These are phyloP conservation scores for Eubasilissa regina DNA, from an alignment of 1,140 invertebrate genomes.

Conservation along the genomic window DNA sequence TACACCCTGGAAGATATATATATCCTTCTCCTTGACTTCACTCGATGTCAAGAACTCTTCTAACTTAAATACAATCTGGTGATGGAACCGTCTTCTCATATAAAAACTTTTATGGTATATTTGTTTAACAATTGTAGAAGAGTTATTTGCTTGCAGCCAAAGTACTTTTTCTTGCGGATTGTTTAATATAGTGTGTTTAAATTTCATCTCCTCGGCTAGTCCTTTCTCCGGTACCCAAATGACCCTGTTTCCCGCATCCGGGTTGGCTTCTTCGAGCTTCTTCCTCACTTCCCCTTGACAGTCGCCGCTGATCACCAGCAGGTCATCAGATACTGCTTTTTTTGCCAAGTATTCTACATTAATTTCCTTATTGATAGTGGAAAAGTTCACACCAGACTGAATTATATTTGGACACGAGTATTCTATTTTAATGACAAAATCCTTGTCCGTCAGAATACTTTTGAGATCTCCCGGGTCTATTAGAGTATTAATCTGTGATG, in stretches of 20 bases:
- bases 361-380: not conserved
- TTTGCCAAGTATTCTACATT: not conserved
- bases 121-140: not conserved
- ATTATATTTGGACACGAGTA: not conserved
- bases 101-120: conserved; percentile 14
- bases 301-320: not conserved
- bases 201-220: not conserved
- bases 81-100: not conserved
- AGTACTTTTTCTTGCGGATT: not conserved
- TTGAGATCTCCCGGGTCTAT: not conserved
- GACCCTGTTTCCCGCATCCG: not conserved
- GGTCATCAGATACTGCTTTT: not conserved
- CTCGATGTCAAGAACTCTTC: too few species aligned
- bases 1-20: not conserved
- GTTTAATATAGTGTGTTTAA: not conserved
- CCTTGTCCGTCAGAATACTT: not conserved
- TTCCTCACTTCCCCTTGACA: not conserved
- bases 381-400: not conserved
- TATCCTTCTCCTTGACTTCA: conserved; percentile 1
- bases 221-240: too few species aligned
- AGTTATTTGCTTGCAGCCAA: not conserved
- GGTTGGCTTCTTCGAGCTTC: not conserved
- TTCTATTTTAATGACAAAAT: not conserved
- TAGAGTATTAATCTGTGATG: too few species aligned
- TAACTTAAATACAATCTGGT: not conserved